Conservation (phyloP, 2,888 invertebrate species). For the Dryadula phaetusa region DNA sequence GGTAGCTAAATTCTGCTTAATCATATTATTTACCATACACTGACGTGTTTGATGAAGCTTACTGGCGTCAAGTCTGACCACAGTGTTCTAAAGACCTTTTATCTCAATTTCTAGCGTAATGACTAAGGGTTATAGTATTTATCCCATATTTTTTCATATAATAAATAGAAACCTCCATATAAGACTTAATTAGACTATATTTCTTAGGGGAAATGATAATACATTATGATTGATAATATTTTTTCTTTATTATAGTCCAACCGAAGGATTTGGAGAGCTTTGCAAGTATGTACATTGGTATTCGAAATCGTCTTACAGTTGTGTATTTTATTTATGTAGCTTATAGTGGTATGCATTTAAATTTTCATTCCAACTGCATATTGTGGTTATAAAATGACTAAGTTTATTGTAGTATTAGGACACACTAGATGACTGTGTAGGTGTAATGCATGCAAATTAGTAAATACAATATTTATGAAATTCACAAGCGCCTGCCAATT, state of each 20-base stretch:
- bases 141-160: background rate
- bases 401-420: slow-evolving; percentile 18
- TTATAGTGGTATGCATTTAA: slow-evolving; percentile 33
- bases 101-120: slow-evolving; percentile 16
- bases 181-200: background rate
- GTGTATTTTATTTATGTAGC: slow-evolving; percentile 29
- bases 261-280: slow-evolving; percentile 90
- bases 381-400: slow-evolving; percentile 13
- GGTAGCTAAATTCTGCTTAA: slow-evolving; percentile 35
- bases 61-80: slow-evolving; percentile 35
- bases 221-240: background rate
- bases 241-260: slow-evolving; percentile 83
- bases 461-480: slow-evolving; percentile 17
- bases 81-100: slow-evolving; percentile 27
- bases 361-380: slow-evolving; percentile 4
- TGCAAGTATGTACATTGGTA: slow-evolving; percentile 88
- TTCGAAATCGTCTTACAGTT: slow-evolving; percentile 38
- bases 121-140: background rate
- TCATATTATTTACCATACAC: slow-evolving; percentile 26
- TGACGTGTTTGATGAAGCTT: slow-evolving; percentile 34
- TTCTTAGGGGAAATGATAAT: background rate
- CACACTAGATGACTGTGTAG: slow-evolving; percentile 12
- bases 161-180: background rate
- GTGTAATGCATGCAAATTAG: slow-evolving; percentile 25
- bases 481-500: slow-evolving; percentile 50